Base-by-base conservation (phyloP, 1,140 invertebrate genomes). In the Drosophila littoralis region DNA sequence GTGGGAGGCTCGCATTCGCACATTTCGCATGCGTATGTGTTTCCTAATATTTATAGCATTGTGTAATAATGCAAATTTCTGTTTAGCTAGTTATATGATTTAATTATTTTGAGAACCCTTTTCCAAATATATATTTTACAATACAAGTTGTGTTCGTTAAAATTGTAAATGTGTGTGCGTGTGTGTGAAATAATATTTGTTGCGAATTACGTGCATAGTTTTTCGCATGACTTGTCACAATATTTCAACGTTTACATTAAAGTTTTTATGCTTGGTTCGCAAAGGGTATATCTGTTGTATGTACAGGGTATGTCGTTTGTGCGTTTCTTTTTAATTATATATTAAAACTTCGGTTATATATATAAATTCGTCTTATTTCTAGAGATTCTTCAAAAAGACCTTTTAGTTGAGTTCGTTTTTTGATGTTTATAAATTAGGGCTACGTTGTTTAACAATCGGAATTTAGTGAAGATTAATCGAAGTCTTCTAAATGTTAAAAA, bases 31-130 rank as follows among this genome's bases (percentile, higher is more conserved):
- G 32, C 35, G 17, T 13, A 69, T 69, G 38, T 38, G 3, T 32
- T 50, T 38, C n/a, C 12, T 2, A 33, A 28, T 77, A 63, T 74
- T 57, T 68, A 51, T 71, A 48, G 8, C 36, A 8, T 17, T 70
- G 77, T 55, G 69, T 61, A 80, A 81, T 77, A 76, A 81, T 81
- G 75, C 32, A 59, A 64, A 77, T 77, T 59, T 45, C 13, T 46
- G 28, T 43, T 59, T 15, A 46, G 32, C 57, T 46, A 35, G 57
- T 59, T 46, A 35, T 35, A 35, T 46, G 42, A 59, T 59, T 59
- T 59, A 46, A 59, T 59, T 46, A 59, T 35, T 46, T 46, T 15
- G 22, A 38, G 33, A 10, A 28, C 55, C 28, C 40, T 10, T 10
- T 52, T 0, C 33, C 50, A 52, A 33, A 58, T 33, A 42, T 43